These are phyloP conservation scores for Mizuhopecten yessoensis DNA, from an alignment of 1,140 invertebrate genomes.

Conservation along the genomic window DNA sequence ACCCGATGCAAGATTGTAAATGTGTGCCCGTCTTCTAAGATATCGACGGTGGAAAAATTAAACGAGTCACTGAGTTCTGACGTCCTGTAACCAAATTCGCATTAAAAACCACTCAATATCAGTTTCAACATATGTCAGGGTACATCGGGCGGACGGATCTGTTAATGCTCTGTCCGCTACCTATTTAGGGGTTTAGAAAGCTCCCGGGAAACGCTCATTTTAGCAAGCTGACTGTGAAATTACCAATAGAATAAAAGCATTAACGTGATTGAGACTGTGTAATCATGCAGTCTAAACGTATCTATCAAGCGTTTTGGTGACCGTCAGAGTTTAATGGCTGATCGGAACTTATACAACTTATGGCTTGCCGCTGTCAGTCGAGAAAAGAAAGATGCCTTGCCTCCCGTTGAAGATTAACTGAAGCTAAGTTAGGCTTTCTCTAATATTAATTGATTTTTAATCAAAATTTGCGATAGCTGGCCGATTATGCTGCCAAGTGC, in stretches of 20 bases:
- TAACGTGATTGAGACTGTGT: constrained; percentile 38
- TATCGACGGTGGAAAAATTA: constrained; percentile 13
- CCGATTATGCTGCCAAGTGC: constrained; percentile 19
- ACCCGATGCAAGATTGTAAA: not conserved
- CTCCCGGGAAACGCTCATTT: constrained; percentile 36
- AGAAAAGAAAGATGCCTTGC: not conserved
- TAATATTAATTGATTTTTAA: constrained; percentile 36
- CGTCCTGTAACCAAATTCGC: constrained; percentile 25
- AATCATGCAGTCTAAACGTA: constrained; percentile 38
- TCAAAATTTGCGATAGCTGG: constrained; percentile 24
- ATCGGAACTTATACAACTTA: constrained; percentile 25
- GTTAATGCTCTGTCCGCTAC: not conserved
- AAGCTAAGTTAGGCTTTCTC: not conserved
- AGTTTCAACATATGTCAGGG: constrained; percentile 22
- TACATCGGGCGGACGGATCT: constrained; percentile 12
- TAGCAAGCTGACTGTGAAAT: constrained; percentile 17
- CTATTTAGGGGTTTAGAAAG: constrained; percentile 18
- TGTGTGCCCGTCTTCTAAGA: not conserved
- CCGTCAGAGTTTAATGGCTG: constrained; percentile 22
- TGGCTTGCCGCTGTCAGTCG: not conserved
- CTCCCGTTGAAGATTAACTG: not conserved
- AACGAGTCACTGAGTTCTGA: constrained; percentile 8
- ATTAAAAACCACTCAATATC: constrained; percentile 39
- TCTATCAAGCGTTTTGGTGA: constrained; percentile 21
- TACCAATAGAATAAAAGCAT: constrained; percentile 39